phyloP scores from a whole-genome alignment of 1,140 invertebrate genomes.

The Zaprionus africanus region DNA sequence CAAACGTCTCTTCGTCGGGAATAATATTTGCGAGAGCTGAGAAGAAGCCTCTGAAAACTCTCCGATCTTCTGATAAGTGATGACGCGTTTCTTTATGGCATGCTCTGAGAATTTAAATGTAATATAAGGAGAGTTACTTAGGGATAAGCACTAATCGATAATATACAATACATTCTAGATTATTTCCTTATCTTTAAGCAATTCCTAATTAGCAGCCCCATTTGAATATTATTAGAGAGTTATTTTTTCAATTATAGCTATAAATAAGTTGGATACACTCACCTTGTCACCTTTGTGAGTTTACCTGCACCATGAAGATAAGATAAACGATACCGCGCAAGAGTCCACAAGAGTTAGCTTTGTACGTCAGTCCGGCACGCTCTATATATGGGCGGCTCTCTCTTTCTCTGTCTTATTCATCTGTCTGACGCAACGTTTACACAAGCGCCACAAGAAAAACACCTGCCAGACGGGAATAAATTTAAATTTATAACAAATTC shows the following conservation, averaged over 20 bases:
- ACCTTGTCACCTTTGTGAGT: neutral
- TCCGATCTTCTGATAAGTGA: conserved; percentile 15
- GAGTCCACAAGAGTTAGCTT: neutral
- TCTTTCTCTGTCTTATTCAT: neutral
- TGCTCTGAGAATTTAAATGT: neutral
- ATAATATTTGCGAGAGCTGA: neutral
- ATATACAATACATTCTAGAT: too few species aligned
- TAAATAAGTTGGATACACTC: conserved; percentile 1
- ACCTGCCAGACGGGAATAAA: conserved; percentile 14
- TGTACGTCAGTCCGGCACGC: neutral
- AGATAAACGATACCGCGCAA: neutral
- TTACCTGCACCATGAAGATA: neutral
- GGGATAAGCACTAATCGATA: neutral
- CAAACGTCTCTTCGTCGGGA: neutral
- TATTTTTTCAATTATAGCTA: neutral
- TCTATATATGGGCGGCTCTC: neutral
- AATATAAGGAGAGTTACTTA: neutral
- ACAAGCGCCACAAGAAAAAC: conserved; percentile 15
- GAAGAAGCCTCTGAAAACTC: neutral
- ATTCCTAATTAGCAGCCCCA: neutral
- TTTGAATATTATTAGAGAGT: neutral
- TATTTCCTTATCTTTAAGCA: neutral
- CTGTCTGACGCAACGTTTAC: conserved; percentile 22
- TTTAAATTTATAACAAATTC: neutral
- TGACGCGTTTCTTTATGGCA: neutral